phyloP scores from a whole-genome alignment of 2,797 vertebrate genomes.

The Xenopus petersii region DNA sequence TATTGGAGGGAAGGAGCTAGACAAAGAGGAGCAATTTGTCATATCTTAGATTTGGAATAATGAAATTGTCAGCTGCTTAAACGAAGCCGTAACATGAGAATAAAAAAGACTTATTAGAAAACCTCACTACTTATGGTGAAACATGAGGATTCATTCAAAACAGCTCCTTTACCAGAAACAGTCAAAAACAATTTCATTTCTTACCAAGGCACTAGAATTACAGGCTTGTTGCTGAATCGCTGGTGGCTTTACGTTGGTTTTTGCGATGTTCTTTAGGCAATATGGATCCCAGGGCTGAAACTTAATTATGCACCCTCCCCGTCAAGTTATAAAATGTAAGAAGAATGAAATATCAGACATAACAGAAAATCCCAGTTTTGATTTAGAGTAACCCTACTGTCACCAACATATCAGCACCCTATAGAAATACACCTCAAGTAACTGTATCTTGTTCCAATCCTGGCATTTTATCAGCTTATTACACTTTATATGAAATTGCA shows the following conservation, averaged over 20 bases:
- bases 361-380: too few relatives aligned
- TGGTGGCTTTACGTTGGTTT: background rate
- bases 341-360: too few relatives aligned
- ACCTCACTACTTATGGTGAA: constrained; percentile 26
- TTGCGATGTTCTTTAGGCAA: background rate
- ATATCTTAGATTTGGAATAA: constrained; percentile 31
- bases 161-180: background rate
- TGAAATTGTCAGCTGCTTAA: constrained; percentile 42
- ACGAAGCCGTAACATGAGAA: constrained; percentile 35
- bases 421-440: too few relatives aligned
- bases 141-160: constrained; percentile 31
- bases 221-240: background rate
- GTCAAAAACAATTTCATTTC: background rate
- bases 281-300: background rate
- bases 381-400: too few relatives aligned
- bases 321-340: too few relatives aligned
- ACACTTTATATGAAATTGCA: too few relatives aligned
- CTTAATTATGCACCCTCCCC: too few relatives aligned
- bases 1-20: background rate
- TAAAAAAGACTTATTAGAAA: constrained; percentile 32
- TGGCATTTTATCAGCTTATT: too few relatives aligned
- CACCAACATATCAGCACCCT: too few relatives aligned
- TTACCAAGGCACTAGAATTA: background rate
- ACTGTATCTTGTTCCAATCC: too few relatives aligned
- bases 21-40: constrained; percentile 29